Base-by-base conservation (phyloP, 2,797 vertebrate genomes). In the Esox masquinongy region DNA sequence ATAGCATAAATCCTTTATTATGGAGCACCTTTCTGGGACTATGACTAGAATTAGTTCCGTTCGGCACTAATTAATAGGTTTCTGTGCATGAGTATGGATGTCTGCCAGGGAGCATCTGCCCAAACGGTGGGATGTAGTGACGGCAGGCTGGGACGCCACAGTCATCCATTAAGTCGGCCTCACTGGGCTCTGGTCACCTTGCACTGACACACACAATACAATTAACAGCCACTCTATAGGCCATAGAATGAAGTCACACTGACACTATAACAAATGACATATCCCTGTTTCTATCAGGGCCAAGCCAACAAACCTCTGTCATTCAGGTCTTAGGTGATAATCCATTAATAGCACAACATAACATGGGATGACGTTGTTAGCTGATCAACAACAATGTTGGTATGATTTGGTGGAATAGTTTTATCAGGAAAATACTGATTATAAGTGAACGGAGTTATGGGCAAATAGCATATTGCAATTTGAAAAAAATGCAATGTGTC, bases 101-200 rank as follows among this genome's bases (percentile, higher is more conserved):
- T 70, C 82, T 85, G 88, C 89, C 84, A 80, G 80, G 7, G 87
- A 91, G 89, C 91, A 93, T 87, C 90, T 93, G 92, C 80, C 73
- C 72, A 26, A 84, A 75, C 87, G 77, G 86, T 75, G 66, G 90
- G 91, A 83, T 79, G 79, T 79, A 77, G 88, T 83, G 79, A 77
- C 72, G 72, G 83, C 12, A 31, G 70, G 24, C 29, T 15, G 73
- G 51, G 64, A 72, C 68, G 72, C 80, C 70, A 77, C 88, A 82
- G 85, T 83, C 79, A 85, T 83, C 83, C 85, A 90, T 92, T 91
- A 86, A 76, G 88, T 91, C 89, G 77, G 89, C 91, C 79, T 85
- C 77, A 81, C 34, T 77, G 83, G 82, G 79, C 79, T 74, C 74
- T 77, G 74, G 16, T 50, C n/a, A 22, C 11, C 68, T 24, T 7